These are phyloP conservation scores for Penelope pileata DNA, from an alignment of 2,113 vertebrate species.

Conservation along the genomic window DNA sequence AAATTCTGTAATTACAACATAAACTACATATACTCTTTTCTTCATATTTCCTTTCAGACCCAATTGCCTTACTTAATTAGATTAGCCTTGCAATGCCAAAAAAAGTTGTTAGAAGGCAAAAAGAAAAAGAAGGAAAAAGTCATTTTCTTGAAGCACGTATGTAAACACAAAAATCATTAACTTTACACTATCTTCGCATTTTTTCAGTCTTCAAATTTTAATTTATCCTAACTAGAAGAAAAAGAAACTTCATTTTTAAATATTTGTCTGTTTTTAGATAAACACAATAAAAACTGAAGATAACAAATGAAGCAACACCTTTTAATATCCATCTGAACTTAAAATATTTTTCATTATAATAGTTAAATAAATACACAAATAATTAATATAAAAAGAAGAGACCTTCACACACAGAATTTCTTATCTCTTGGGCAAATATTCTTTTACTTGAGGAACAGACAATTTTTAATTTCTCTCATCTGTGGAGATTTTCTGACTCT, in stretches of 20 bases:
- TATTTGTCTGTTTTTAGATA: rapidly evolving
- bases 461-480: not conserved
- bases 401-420: not conserved
- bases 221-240: not conserved
- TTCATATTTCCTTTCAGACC: not conserved
- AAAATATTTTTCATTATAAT: not conserved
- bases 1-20: not conserved
- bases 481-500: not conserved
- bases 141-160: not conserved
- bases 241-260: not conserved
- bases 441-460: not conserved
- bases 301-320: not conserved
- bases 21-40: not conserved
- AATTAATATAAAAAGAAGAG: not conserved
- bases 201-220: not conserved
- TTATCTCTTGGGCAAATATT: not conserved
- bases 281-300: not conserved
- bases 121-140: not conserved
- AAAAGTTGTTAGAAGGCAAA: not conserved
- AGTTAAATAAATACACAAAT: not conserved
- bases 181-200: not conserved
- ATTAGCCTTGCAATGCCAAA: not conserved
- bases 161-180: not conserved
- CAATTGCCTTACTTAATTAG: not conserved
- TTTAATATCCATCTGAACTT: not conserved